Conservation (phyloP, 2,888 invertebrate species). For the Apotomis betuletana region DNA sequence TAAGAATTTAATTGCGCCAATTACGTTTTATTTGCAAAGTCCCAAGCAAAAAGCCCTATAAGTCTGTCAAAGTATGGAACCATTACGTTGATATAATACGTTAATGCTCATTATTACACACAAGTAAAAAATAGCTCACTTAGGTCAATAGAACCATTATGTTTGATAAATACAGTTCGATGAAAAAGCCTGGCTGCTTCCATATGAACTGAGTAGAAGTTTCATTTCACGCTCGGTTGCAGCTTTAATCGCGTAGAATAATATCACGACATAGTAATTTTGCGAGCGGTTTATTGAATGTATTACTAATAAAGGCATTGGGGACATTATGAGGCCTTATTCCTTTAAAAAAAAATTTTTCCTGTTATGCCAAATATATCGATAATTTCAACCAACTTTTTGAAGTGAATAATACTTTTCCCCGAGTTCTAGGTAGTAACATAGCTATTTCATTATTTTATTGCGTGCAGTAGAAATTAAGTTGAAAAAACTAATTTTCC, state of each 20-base stretch:
- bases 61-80: slow-evolving; percentile 25
- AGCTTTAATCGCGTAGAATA: slow-evolving; percentile 56
- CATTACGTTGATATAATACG: slow-evolving; percentile 39
- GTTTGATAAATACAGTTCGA: slow-evolving; percentile 39
- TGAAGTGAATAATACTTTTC: no score
- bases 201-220: slow-evolving; percentile 51
- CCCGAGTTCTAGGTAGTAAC: no score
- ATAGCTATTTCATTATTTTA: no score
- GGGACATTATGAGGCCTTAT: no score
- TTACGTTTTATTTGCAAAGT: slow-evolving; percentile 31
- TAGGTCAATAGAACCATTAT: slow-evolving; percentile 57
- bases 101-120: slow-evolving; percentile 40
- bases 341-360: no score
- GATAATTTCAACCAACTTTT: no score
- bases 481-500: no score
- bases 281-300: slow-evolving; percentile 28
- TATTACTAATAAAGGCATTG: background rate
- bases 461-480: no score
- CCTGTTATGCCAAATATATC: no score
- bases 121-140: slow-evolving; percentile 43
- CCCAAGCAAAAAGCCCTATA: slow-evolving; percentile 31
- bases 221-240: slow-evolving; percentile 70
- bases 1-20: slow-evolving; percentile 31
- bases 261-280: slow-evolving; percentile 27
- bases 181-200: slow-evolving; percentile 40